These are phyloP conservation scores for Holcopasites calliopsidis DNA, from an alignment of 1,140 invertebrate species.

Conservation along the genomic window DNA sequence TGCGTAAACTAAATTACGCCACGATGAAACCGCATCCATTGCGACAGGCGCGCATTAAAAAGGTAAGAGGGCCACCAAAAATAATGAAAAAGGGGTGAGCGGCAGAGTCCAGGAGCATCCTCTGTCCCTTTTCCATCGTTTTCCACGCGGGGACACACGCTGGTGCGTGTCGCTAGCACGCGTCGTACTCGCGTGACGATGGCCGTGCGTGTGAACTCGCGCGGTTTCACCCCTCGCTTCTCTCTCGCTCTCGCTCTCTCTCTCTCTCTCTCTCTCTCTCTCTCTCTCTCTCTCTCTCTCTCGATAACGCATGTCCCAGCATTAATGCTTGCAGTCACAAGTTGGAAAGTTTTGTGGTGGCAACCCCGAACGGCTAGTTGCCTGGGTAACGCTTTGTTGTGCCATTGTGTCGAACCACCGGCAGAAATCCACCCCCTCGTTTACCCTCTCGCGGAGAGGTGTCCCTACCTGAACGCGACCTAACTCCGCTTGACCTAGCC, in stretches of 20 bases:
- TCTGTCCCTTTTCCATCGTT: constrained; percentile 29
- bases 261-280: constrained; percentile 1
- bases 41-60: neutral
- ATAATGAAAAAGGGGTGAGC: neutral
- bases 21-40: neutral
- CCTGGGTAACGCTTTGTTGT: constrained; percentile 76
- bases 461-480: constrained; percentile 24
- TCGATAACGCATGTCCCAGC: constrained; percentile 48
- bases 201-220: constrained; percentile 49
- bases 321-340: constrained; percentile 68
- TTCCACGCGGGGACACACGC: constrained; percentile 42
- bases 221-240: too few species aligned
- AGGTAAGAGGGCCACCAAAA: neutral
- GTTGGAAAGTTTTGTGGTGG: constrained; percentile 75
- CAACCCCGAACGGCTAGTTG: constrained; percentile 67
- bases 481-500: constrained; percentile 61
- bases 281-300: neutral
- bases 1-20: neutral
- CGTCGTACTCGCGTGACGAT: constrained; percentile 57
- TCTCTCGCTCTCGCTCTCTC: neutral
- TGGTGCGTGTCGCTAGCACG: constrained; percentile 50
- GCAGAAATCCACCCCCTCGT: constrained; percentile 32
- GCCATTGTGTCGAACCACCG: constrained; percentile 55
- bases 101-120: neutral
- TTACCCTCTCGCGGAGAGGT: neutral